Base-by-base conservation (phyloP, 1,140 invertebrate species). In the Parasteatoda tepidariorum region DNA sequence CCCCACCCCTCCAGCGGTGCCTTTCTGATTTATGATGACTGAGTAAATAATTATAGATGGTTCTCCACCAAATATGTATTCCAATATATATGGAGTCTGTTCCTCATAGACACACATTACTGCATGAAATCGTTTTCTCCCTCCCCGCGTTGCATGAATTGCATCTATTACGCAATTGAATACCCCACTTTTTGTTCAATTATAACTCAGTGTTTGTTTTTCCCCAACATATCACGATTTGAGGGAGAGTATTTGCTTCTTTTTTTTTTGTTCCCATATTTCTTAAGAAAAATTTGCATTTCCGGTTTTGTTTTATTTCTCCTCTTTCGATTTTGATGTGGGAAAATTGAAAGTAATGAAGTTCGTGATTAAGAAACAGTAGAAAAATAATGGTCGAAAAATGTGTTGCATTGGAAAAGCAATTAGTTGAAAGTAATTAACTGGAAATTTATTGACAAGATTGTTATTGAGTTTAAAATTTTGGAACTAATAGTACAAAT, bases 1-100 rank as follows among this genome's bases (percentile, higher is more conserved):
- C 0, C 24, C 41, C 55, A n/a, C 64, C 34, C 41, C 34, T 13
- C 28, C 28, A 67, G 9, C 34, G 34, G 71, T 54, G 41, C 28
- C 57, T 67, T 67, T 78, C 75, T 79, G 76, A 79, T 79, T 79
- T 79, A 79, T 79, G 76, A 68, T 79, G 41, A 68, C 76, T 79
- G 76, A 79, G 22, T 64, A 79, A 79, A 79, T 79, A 79, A 79
- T 79, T 79, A 79, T 79, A 79, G 76, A 57, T 48, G 31, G 64
- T 9, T 6, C 59, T 28, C 34, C 9, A 48, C 66, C 18, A 48
- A 31, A 55, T 55, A 62, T 59, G 70, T 9, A 61, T 38, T 55
- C 34, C 38, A 48, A 1, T 62, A 22, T n/a, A 55, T 41, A 55
- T 68, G 57, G 55, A 55, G 48, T 15, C 41, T 3, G 59, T 68